Conservation (phyloP, 2,888 invertebrate genomes). For the Caenorhabditis becei region DNA sequence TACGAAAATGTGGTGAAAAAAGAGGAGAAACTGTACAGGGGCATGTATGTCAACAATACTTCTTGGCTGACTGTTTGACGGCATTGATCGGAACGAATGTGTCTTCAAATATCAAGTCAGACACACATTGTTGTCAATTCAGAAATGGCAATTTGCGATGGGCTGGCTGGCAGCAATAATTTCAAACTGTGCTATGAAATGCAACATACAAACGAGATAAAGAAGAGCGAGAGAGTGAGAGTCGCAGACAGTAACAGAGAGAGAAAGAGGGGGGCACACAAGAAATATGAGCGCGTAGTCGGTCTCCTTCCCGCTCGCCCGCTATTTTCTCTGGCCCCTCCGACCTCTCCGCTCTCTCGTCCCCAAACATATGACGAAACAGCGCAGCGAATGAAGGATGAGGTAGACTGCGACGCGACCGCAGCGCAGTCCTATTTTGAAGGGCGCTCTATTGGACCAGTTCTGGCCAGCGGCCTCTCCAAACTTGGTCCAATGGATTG, state of each 20-base stretch:
- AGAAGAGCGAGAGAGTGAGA: conserved; percentile 33
- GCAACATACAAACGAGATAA: conserved; percentile 46
- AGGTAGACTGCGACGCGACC: conserved; percentile 57
- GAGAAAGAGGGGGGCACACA: conserved; percentile 22
- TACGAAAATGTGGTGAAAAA: neutral
- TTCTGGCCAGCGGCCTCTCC: conserved; percentile 34
- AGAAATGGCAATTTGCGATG: neutral
- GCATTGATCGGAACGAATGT: conserved; percentile 1
- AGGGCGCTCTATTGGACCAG: conserved; percentile 60
- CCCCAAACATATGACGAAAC: conserved; percentile 59
- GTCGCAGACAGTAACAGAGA: conserved; percentile 15
- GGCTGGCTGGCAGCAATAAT: conserved; percentile 10
- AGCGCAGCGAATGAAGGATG: conserved; percentile 43
- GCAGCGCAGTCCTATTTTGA: conserved; percentile 50
- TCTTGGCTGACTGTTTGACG: conserved; percentile 9
- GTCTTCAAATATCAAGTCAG: neutral
- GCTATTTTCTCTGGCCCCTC: neutral
- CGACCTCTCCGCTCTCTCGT: conserved; percentile 22
- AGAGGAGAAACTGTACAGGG: conserved; percentile 18
- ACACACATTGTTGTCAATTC: neutral
- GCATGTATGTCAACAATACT: conserved; percentile 22
- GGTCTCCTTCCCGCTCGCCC: conserved; percentile 1
- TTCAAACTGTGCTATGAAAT: conserved; percentile 14
- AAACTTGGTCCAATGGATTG: conserved; percentile 33
- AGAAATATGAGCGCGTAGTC: conserved; percentile 15